These are phyloP conservation scores for Urocitellus parryii DNA, from an alignment of 2,113 vertebrate species.

Conservation along the genomic window DNA sequence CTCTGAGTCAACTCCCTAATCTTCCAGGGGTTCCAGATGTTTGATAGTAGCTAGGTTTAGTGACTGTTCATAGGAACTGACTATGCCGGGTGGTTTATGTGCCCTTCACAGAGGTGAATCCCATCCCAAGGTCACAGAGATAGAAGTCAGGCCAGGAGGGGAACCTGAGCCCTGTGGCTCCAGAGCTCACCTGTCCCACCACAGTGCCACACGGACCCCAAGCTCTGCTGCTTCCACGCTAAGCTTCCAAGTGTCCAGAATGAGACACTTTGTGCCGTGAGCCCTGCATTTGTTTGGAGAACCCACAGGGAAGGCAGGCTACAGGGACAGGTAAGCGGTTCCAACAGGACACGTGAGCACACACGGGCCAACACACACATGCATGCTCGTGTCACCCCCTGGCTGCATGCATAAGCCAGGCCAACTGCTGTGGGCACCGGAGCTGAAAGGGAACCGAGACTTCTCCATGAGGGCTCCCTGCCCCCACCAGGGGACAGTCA, in stretches of 20 bases:
- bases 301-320: background rate
- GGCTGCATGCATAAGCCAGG: constrained; percentile 56
- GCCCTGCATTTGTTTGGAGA: background rate
- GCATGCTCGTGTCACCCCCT: constrained; percentile 55
- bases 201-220: fast-evolving
- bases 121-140: background rate
- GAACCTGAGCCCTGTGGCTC: background rate
- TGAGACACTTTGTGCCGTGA: constrained; percentile 42
- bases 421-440: constrained; percentile 77
- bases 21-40: background rate
- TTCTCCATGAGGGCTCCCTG: background rate
- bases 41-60: background rate
- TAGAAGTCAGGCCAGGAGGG: background rate
- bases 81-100: background rate
- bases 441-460: constrained; percentile 68
- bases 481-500: background rate
- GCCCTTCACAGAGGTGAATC: background rate
- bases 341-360: constrained; percentile 28
- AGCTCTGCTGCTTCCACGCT: background rate
- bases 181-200: background rate
- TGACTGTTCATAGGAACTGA: background rate
- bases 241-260: background rate
- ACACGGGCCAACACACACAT: background rate
- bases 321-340: background rate
- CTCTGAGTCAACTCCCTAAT: background rate